These are phyloP conservation scores for Pterocles orientalis DNA, from an alignment of 2,113 vertebrate species.

Conservation along the genomic window DNA sequence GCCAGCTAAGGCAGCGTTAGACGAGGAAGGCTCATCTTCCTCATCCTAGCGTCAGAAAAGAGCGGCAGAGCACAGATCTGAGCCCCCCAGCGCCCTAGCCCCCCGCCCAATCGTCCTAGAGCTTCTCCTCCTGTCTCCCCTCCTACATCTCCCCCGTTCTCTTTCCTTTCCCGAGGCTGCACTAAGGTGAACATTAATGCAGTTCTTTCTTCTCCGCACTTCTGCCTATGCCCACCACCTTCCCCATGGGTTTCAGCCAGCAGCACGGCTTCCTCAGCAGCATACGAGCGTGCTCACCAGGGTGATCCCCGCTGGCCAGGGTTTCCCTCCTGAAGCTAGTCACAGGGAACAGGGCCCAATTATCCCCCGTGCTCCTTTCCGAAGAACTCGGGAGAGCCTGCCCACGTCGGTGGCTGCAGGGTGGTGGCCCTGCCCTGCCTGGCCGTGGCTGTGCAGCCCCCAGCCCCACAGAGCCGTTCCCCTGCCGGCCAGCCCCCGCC, in stretches of 20 bases:
- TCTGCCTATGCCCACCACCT: neutral
- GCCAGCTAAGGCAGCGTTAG: neutral
- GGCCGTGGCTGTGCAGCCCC: neutral
- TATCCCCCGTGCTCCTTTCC: neutral
- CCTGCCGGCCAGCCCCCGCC: neutral
- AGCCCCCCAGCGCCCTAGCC: neutral
- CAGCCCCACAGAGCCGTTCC: neutral
- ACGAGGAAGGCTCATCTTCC: neutral
- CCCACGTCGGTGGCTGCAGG: accelerated
- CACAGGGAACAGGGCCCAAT: neutral
- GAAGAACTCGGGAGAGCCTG: accelerated
- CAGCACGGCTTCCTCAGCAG: neutral
- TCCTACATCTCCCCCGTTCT: neutral
- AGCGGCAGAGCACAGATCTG: neutral
- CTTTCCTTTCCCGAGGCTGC: neutral
- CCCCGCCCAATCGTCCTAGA: neutral
- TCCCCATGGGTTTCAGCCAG: neutral
- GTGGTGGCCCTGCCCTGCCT: neutral
- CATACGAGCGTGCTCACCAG: accelerated
- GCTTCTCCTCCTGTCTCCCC: neutral
- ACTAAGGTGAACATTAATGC: neutral
- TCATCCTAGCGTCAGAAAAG: accelerated
- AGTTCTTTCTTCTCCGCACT: neutral
- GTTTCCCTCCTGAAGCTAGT: neutral
- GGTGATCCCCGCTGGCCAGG: neutral